phyloP scores from a whole-genome alignment of 2,113 vertebrate species.

The Notarius quadriscutis region DNA sequence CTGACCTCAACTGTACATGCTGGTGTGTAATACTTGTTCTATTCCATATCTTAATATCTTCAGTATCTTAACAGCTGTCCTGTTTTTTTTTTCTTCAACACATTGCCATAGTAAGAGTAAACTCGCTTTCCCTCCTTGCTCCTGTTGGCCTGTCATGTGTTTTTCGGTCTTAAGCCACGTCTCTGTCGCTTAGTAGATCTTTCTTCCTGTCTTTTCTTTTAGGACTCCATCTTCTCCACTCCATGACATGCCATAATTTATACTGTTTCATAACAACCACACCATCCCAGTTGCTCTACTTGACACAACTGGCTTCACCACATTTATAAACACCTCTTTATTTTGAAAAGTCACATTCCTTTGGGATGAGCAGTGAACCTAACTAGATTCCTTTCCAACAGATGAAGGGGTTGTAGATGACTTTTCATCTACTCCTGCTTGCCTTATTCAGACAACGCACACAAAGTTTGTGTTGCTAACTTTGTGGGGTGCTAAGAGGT shows the following conservation, averaged over 20 bases:
- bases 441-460: slow-evolving; percentile 33
- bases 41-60: not conserved
- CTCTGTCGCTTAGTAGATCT: not conserved
- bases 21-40: too few species aligned
- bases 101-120: not conserved
- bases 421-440: slow-evolving; percentile 33
- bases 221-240: not conserved
- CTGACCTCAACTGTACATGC: too few species aligned
- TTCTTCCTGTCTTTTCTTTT: slow-evolving; percentile 1
- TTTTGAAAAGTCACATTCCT: slow-evolving; percentile 35
- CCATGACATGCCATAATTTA: slow-evolving; percentile 13
- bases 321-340: slow-evolving; percentile 25
- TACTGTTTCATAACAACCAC: slow-evolving; percentile 34
- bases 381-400: slow-evolving; percentile 28
- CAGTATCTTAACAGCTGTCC: not conserved
- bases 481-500: not conserved
- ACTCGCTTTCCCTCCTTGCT: not conserved
- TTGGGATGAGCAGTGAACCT: slow-evolving; percentile 27
- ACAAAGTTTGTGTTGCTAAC: slow-evolving; percentile 15
- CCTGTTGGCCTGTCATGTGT: slow-evolving; percentile 10
- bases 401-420: not conserved
- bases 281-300: slow-evolving; percentile 4
- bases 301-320: slow-evolving; percentile 35
- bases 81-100: not conserved
- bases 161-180: not conserved